Percentiles rank a stretch among this genome's conserved stretches.
Conservation (phyloP, 1,140 invertebrate species). For the Thaumatotibia leucotreta region DNA sequence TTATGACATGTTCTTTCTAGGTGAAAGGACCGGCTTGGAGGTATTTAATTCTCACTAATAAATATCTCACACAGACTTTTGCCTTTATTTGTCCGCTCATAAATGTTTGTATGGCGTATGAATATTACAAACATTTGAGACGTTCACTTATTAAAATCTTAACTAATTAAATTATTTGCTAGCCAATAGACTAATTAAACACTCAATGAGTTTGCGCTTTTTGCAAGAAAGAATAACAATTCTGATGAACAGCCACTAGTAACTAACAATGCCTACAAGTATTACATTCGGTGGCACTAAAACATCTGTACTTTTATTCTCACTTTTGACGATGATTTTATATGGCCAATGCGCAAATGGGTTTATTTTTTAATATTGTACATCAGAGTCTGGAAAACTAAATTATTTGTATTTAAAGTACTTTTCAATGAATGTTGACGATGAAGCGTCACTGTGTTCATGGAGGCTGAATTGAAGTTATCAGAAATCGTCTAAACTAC, state of each 20-base stretch:
- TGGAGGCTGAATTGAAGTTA: no score
- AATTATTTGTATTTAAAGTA: neutral
- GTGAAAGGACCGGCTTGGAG: constrained; percentile 3
- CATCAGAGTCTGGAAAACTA: neutral
- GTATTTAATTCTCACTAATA: neutral
- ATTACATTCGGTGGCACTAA: neutral
- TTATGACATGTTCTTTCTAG: constrained; percentile 6
- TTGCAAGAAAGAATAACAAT: neutral
- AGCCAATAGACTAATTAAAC: neutral
- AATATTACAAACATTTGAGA: neutral
- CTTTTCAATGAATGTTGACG: neutral
- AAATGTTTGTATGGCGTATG: neutral
- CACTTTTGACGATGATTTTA: neutral
- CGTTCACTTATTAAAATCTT: neutral
- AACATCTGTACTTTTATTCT: neutral
- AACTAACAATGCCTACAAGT: neutral
- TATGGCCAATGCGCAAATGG: neutral
- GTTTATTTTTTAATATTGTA: neutral
- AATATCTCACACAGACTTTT: neutral
- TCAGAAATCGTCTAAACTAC: no score
- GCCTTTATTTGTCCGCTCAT: neutral
- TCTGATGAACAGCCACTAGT: neutral
- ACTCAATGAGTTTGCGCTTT: neutral
- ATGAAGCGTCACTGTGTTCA: no score
- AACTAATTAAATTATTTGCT: constrained; percentile 1